Evolutionary conservation across 2,797 vertebrate genomes (phyloP).

Genomic region (Girardinus metallicus): DNA sequence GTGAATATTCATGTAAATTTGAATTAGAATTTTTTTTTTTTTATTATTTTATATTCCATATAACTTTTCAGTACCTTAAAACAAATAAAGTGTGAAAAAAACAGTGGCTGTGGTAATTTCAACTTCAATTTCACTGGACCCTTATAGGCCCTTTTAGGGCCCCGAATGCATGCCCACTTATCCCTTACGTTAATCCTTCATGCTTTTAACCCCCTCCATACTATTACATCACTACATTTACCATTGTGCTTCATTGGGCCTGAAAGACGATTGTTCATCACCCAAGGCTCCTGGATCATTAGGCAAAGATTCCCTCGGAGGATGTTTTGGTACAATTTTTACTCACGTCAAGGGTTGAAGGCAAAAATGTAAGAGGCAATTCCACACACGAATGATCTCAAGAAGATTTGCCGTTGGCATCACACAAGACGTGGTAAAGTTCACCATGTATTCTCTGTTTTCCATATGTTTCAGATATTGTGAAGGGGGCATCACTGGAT

Average conservation of each 20-base stretch:
- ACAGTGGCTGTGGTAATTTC: not conserved
- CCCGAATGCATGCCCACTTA: not conserved
- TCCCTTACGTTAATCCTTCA: not conserved
- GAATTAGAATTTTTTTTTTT: no score
- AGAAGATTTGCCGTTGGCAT: not conserved
- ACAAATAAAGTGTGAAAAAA: not conserved
- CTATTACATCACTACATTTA: not conserved
- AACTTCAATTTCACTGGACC: not conserved
- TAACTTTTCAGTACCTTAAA: not conserved
- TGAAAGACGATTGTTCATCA: not conserved
- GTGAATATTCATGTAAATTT: no score
- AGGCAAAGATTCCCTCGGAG: not conserved
- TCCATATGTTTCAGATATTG: not conserved
- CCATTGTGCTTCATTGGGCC: not conserved
- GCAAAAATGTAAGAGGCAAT: not conserved
- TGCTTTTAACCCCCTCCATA: not conserved
- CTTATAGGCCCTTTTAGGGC: not conserved
- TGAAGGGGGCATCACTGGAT: not conserved
- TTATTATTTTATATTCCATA: no score
- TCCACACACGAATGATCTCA: not conserved
- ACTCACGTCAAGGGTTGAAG: not conserved
- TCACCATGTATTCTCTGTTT: not conserved
- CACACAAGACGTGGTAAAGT: not conserved
- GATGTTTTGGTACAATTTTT: not conserved
- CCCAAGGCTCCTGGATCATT: slow-evolving; percentile 1